These are phyloP conservation scores for Cebidichthys violaceus DNA, from an alignment of 2,113 vertebrate genomes.

Conservation along the genomic window DNA sequence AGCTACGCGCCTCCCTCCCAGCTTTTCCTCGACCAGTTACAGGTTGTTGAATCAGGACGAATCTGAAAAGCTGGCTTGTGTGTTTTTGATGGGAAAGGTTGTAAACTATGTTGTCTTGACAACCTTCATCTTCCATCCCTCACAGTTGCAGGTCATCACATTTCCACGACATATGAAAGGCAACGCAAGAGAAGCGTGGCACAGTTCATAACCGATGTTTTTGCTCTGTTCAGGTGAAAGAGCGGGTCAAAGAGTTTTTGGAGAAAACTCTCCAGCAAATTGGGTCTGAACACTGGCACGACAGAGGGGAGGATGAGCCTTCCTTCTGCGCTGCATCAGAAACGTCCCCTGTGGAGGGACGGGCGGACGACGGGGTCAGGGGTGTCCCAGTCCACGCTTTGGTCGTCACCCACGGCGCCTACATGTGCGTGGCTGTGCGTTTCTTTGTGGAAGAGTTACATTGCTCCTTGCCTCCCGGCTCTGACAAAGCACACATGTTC, in stretches of 20 bases:
- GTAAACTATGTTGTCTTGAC: neutral
- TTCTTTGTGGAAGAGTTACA: conserved; percentile 90
- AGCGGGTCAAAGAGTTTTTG: conserved; percentile 88
- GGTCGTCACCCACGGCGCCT: conserved; percentile 92
- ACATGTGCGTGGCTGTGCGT: conserved; percentile 87
- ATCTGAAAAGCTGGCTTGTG: conserved; percentile 7
- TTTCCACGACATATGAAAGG: neutral
- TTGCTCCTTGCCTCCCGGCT: conserved; percentile 82
- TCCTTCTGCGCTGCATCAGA: neutral
- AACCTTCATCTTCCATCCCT: conserved; percentile 13
- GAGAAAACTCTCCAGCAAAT: conserved; percentile 85
- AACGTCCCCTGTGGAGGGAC: conserved; percentile 48
- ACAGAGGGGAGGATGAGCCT: conserved; percentile 35
- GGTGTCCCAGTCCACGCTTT: conserved; percentile 83
- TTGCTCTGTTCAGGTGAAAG: conserved; percentile 85
- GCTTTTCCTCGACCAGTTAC: conserved; percentile 13
- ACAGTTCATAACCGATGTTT: neutral
- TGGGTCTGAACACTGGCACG: conserved; percentile 65
- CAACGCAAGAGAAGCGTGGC: neutral
- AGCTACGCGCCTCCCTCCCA: conserved; percentile 8
- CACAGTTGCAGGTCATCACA: neutral
- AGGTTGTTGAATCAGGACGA: conserved; percentile 35
- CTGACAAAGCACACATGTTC: conserved; percentile 80
- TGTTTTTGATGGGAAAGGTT: neutral
- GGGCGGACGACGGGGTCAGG: conserved; percentile 57